Evolutionary conservation across 1,140 invertebrate genomes (phyloP).

Genomic region (Drosophila virilis): DNA sequence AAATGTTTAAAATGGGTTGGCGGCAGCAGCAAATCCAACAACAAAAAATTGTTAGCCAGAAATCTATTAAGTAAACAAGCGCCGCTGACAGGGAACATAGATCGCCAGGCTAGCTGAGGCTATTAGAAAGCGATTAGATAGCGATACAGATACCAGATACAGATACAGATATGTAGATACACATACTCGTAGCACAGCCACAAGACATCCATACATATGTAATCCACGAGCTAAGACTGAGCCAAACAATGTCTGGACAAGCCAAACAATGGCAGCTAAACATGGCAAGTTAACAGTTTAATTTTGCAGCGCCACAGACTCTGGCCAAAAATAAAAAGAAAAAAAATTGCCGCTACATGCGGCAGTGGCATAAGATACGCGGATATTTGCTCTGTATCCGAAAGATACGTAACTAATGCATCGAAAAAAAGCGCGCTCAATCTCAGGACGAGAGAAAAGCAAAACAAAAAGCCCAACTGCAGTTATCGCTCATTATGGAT

Average conservation of each 20-base stretch:
- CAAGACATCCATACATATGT: slow-evolving; percentile 57
- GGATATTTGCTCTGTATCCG: slow-evolving; percentile 64
- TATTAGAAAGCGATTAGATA: slow-evolving; percentile 83
- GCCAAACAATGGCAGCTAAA: slow-evolving; percentile 80
- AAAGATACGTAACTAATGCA: slow-evolving; percentile 68
- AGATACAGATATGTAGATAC: slow-evolving; percentile 37
- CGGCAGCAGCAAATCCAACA: slow-evolving; percentile 12
- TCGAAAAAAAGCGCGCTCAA: slow-evolving; percentile 59
- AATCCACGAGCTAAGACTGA: slow-evolving; percentile 57
- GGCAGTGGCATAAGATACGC: slow-evolving; percentile 40
- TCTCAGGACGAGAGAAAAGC: slow-evolving; percentile 80
- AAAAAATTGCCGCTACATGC: slow-evolving; percentile 68
- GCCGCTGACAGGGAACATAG: slow-evolving; percentile 75
- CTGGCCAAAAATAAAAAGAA: slow-evolving; percentile 42
- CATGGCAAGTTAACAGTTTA: slow-evolving; percentile 83
- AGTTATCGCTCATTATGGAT: slow-evolving; percentile 81
- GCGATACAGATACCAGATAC: slow-evolving; percentile 70
- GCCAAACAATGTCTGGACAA: slow-evolving; percentile 68
- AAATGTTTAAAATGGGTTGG: slow-evolving; percentile 67
- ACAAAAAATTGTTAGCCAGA: slow-evolving; percentile 34
- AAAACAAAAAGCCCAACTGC: slow-evolving; percentile 54
- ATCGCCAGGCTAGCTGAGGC: slow-evolving; percentile 69
- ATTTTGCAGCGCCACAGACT: slow-evolving; percentile 66
- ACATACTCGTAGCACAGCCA: slow-evolving; percentile 31
- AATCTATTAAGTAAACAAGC: slow-evolving; percentile 80